Base-by-base conservation (phyloP, 2,113 vertebrate species). In the Mesitornis unicolor region DNA sequence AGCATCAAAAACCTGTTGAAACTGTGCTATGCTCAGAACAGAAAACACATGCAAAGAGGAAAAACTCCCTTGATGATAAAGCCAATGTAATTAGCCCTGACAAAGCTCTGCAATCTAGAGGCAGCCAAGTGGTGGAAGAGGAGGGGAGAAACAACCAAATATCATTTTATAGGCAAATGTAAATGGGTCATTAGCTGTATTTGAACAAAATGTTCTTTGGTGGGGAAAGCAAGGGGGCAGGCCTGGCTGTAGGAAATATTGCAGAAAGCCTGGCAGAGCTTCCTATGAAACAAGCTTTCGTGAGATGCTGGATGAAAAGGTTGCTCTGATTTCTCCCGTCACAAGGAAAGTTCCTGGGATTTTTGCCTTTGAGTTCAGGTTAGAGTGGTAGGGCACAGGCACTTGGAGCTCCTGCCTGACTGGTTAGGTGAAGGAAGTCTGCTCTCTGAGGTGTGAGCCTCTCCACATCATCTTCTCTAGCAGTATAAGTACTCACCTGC, bases 1-100 rank as follows among this genome's bases (percentile, higher is more conserved):
- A 40, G 25, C 84, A 89, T 90, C 92, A 90, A 86, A 92, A 96
- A 90, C 90, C 93, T 81, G 86, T 35, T 92, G 94, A 84, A 96
- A 82, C 56, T 16, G 36, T 57, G 85, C 87, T 86, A 36, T 92
- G 90, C 65, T 78, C 73, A 17, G 50, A 95, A 94, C 83, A 90
- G 69, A 96, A 94, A 95, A 84, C 95, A 95, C 79, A 96, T 87
- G 94, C 77, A 28, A 65, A 56, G 79, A 90, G 48, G 54, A 70
- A 45, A 93, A 92, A 74, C 50, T 71, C 89, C 69, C 43, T 71
- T 51, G 31, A 40, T 7, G 17, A 68, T 54, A 59, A 90, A 95
- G 53, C 40, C 79, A 6, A 15, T 1, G 6, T 78, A 84, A 93
- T 93, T 75, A 78, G 68, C 28, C 43, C n/a, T 56, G 76, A 93